phyloP scores from a whole-genome alignment of 2,113 vertebrate genomes.

The Bambusicola thoracicus region DNA sequence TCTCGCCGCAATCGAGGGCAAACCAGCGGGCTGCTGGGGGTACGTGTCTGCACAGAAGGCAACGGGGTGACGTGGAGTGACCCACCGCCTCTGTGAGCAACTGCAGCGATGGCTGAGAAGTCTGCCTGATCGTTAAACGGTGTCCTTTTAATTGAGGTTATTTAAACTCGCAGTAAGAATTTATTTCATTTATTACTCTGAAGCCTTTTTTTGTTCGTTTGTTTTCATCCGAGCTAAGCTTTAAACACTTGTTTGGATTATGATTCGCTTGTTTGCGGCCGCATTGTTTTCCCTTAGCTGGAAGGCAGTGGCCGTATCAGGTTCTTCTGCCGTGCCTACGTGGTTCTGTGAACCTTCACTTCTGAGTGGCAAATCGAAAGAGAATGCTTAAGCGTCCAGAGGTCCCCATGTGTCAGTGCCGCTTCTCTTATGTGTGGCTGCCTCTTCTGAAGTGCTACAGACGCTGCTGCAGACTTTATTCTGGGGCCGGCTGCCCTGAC shows the following conservation, averaged over 20 bases:
- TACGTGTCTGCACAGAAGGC: not conserved
- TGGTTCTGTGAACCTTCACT: not conserved
- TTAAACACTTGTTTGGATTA: constrained; percentile 36
- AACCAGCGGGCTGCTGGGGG: fast-evolving
- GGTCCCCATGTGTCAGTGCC: not conserved
- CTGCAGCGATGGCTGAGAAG: not conserved
- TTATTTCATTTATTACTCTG: not conserved
- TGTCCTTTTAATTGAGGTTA: not conserved
- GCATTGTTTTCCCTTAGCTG: constrained; percentile 47
- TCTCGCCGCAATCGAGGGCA: fast-evolving
- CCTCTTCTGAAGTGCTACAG: not conserved
- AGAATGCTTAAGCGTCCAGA: not conserved
- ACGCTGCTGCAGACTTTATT: not conserved
- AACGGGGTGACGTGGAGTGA: too few species aligned
- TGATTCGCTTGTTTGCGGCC: constrained; percentile 38
- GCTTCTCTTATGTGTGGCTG: not conserved
- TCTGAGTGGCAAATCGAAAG: not conserved
- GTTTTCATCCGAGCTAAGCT: not conserved
- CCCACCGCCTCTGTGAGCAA: not conserved
- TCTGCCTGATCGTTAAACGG: not conserved
- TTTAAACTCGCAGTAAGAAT: not conserved
- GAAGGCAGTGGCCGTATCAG: not conserved
- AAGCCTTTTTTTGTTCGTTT: not conserved
- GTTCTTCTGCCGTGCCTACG: not conserved
- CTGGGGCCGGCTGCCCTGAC: not conserved